These are phyloP conservation scores for Tamias sibiricus DNA, from an alignment of 2,113 vertebrate species.

Conservation along the genomic window DNA sequence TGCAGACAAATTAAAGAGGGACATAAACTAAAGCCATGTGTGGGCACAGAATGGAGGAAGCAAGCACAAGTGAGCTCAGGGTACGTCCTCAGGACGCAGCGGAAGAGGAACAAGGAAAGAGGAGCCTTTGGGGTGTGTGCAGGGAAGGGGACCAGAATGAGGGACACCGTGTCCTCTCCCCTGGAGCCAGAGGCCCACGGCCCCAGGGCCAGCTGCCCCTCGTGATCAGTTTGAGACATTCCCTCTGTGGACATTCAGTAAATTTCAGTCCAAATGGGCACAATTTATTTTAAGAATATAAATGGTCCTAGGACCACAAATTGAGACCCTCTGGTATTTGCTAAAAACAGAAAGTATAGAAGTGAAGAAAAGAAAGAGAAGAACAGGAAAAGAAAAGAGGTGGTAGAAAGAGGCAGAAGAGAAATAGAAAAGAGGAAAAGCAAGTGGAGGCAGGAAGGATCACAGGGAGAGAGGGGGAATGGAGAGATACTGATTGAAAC, in stretches of 20 bases:
- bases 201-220: background rate
- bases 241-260: background rate
- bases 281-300: background rate
- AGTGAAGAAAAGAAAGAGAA: background rate
- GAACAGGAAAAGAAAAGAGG: background rate
- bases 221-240: too few species aligned
- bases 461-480: background rate
- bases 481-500: background rate
- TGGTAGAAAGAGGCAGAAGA: background rate
- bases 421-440: background rate
- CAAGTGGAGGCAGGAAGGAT: background rate
- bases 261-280: background rate
- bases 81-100: background rate
- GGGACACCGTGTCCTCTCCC: too few species aligned
- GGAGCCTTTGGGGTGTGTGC: background rate
- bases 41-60: background rate
- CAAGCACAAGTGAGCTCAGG: too few species aligned
- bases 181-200: background rate
- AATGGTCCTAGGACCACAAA: too few species aligned
- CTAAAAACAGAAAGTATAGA: background rate
- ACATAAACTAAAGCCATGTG: background rate
- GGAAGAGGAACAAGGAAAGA: background rate
- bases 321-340: too few species aligned
- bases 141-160: too few species aligned
- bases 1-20: background rate